Evolutionary conservation across 2,113 vertebrate genomes (phyloP).

Genomic region (Siphamia tubifer): DNA sequence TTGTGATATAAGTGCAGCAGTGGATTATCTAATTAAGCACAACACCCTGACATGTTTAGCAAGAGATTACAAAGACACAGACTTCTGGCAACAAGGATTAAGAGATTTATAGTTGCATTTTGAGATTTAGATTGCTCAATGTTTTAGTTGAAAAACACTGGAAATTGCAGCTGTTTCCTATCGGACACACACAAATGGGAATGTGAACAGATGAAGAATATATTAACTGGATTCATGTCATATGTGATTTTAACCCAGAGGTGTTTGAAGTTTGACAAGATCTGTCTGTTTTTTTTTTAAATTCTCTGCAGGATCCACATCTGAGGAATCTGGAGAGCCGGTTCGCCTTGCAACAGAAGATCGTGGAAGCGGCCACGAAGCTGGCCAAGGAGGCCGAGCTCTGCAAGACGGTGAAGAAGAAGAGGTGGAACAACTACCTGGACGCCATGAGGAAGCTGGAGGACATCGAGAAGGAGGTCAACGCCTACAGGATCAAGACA

Average conservation of each 20-base stretch:
- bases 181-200: not conserved
- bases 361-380: conserved; percentile 93
- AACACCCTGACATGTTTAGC: conserved; percentile 2
- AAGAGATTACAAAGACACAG: not conserved
- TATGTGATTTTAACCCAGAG: not conserved
- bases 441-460: conserved; percentile 89
- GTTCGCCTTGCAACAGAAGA: conserved; percentile 93
- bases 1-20: not conserved
- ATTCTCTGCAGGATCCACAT: conserved; percentile 84
- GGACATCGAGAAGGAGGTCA: conserved; percentile 90
- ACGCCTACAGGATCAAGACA: conserved; percentile 85
- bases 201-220: not conserved
- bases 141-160: not conserved
- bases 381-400: conserved; percentile 88
- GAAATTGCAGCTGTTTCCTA: not conserved
- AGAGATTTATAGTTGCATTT: not conserved
- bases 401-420: conserved; percentile 92
- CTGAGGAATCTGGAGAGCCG: conserved; percentile 91
- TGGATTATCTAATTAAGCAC: not conserved
- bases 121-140: not conserved
- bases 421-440: conserved; percentile 87
- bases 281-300: not conserved
- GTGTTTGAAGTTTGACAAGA: not conserved
- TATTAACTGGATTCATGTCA: not conserved
- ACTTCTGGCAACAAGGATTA: not conserved